Evolutionary conservation across 2,888 invertebrate species (phyloP), one percentile per base, ranked within the genome.

Genomic region (Gisinianus flammeolus): DNA sequence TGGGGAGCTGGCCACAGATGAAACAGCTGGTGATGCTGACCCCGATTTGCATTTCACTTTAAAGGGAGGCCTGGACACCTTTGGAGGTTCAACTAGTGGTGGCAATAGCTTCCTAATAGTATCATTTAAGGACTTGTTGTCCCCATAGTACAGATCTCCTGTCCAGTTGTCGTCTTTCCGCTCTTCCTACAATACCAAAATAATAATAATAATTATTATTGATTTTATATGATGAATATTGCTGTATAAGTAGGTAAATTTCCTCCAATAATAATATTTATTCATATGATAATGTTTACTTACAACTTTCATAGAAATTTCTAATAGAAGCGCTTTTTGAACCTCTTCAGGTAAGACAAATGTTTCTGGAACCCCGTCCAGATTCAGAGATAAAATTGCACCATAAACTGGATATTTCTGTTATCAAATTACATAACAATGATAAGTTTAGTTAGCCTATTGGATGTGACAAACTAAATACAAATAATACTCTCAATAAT

Each of bases 361-460:
- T 26, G 24, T 28, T 22, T 16, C 64, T 3, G 64, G 64, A 64
- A 64, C 64, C 2, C 16, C 1, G 12, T 44, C 19, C 19, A 68
- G 12, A 33, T n/a, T 24, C 16, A 68, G 10, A 26, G n/a, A 19
- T 12, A 67, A 28, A 33, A 67, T 33, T 2, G 33, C 30, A 19
- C 67, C 67, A 67, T 67, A 67, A 30, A 67, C n/a, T 6, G 33
- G 67, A 28, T 68, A 19, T 0, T 22, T 31, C 35, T 68, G n/a
- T 35, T n/a, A 68, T 33, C 22, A 6, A 35, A 44, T 44, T 44
- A 12, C 35, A 12, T 16, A 35, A 64, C 26, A 64, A 6, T 6
- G n/a, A n/a, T n/a, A n/a, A n/a, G n/a, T n/a, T n/a, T n/a, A n/a
- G n/a, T n/a, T n/a, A n/a, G n/a, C n/a, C n/a, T n/a, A n/a, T n/a